Conservation (phyloP, 2,113 vertebrate genomes). For the Dipodomys merriami region DNA sequence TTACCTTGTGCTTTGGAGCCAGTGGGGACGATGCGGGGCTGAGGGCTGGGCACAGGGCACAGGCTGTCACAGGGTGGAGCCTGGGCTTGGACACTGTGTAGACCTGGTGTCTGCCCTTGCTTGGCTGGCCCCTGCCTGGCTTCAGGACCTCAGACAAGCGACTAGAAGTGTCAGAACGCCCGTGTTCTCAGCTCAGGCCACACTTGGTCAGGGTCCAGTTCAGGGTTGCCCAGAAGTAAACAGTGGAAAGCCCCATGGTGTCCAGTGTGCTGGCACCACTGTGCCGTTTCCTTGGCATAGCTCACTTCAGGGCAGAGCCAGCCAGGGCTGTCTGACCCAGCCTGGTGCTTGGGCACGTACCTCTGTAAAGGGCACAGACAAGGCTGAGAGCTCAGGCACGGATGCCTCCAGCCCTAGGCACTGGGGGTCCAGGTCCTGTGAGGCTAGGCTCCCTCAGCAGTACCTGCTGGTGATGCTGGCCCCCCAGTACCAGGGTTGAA, state of each 20-base stretch:
- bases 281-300: background rate
- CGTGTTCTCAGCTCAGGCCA: background rate
- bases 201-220: background rate
- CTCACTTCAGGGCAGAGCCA: too few relatives aligned
- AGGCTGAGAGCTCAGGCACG: background rate
- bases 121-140: background rate
- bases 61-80: too few relatives aligned
- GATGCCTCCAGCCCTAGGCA: background rate
- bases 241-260: accelerated
- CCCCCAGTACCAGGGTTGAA: too few relatives aligned
- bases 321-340: too few relatives aligned
- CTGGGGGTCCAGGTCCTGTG: background rate
- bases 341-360: too few relatives aligned
- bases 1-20: background rate
- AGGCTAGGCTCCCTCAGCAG: too few relatives aligned
- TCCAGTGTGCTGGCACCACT: background rate
- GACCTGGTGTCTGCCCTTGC: background rate
- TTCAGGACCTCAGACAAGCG: background rate
- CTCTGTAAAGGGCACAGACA: too few relatives aligned
- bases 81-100: background rate
- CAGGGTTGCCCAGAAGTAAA: too few relatives aligned
- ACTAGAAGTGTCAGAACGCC: background rate
- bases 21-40: accelerated
- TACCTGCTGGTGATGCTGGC: accelerated
- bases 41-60: accelerated